Evolutionary conservation across 2,888 invertebrate genomes (phyloP).

Genomic region (Sinohyriopsis cumingii): DNA sequence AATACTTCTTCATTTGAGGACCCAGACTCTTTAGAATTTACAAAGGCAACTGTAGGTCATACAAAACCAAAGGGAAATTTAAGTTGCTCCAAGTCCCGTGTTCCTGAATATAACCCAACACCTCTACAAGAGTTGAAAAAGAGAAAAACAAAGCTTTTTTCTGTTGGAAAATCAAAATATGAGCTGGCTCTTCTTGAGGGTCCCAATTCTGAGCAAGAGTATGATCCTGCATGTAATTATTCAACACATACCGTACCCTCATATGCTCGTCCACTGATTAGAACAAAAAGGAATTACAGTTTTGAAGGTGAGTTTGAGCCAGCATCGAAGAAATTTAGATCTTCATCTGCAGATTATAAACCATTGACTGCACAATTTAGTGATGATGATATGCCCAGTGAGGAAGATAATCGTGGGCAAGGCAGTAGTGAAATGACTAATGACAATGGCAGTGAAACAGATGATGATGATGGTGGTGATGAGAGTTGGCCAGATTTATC

Average conservation of each 20-base stretch:
- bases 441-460: conserved; percentile 7
- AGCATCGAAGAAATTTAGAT: conserved; percentile 31
- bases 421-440: conserved; percentile 15
- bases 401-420: conserved; percentile 25
- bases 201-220: conserved; percentile 48
- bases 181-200: conserved; percentile 24
- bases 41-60: not conserved
- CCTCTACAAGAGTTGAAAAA: conserved; percentile 50
- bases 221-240: conserved; percentile 63
- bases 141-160: conserved; percentile 15
- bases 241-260: conserved; percentile 29
- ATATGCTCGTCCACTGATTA: conserved; percentile 26
- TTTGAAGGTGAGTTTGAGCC: conserved; percentile 24
- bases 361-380: conserved; percentile 34
- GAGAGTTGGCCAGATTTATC: conserved; percentile 11
- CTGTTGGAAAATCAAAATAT: conserved; percentile 30
- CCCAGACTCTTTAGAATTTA: conserved; percentile 1
- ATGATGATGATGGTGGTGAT: conserved; percentile 18
- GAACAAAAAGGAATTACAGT: conserved; percentile 27
- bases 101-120: conserved; percentile 60
- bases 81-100: conserved; percentile 29
- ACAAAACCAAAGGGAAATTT: conserved; percentile 6
- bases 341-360: conserved; percentile 33
- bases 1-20: conserved; percentile 5
- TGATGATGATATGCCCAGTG: conserved; percentile 38